Evolutionary conservation across 2,888 invertebrate genomes (phyloP).

Genomic region (Phlogophora meticulosa): DNA sequence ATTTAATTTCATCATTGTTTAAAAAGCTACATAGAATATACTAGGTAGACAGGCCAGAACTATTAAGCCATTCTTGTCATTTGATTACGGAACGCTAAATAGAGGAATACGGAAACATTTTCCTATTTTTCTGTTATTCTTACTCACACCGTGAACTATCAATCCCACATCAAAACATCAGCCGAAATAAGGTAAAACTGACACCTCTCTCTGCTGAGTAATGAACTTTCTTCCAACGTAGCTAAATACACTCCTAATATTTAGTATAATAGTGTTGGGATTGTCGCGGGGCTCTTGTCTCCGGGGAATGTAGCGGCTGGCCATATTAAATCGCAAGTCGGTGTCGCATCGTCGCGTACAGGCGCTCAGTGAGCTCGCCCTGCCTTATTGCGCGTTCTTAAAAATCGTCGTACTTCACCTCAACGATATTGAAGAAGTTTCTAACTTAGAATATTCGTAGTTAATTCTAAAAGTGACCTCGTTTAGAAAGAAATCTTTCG

Average conservation of each 20-base stretch:
- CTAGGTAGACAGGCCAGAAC: no score
- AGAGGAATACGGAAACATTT: background rate
- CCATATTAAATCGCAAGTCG: slow-evolving; percentile 72
- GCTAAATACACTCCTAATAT: slow-evolving; percentile 25
- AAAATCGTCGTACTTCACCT: slow-evolving; percentile 67
- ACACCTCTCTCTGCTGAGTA: slow-evolving; percentile 25
- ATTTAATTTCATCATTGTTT: no score
- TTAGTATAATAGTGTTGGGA: slow-evolving; percentile 39
- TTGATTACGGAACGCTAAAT: background rate
- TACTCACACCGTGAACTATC: slow-evolving; percentile 18
- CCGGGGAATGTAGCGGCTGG: slow-evolving; percentile 59
- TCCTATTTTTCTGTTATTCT: background rate
- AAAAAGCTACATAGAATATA: no score
- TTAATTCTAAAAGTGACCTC: slow-evolving; percentile 57
- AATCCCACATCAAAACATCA: slow-evolving; percentile 18
- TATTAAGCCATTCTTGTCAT: no score
- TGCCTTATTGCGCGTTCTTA: slow-evolving; percentile 71
- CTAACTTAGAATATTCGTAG: slow-evolving; percentile 51
- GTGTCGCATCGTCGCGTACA: slow-evolving; percentile 14
- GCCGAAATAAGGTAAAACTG: slow-evolving; percentile 26
- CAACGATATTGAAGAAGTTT: slow-evolving; percentile 74
- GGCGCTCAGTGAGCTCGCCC: slow-evolving; percentile 26
- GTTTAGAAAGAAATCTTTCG: slow-evolving; percentile 40
- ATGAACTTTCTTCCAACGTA: slow-evolving; percentile 37
- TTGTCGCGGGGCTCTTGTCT: slow-evolving; percentile 61